phyloP scores from a whole-genome alignment of 2,113 vertebrate genomes.

The Mesitornis unicolor region DNA sequence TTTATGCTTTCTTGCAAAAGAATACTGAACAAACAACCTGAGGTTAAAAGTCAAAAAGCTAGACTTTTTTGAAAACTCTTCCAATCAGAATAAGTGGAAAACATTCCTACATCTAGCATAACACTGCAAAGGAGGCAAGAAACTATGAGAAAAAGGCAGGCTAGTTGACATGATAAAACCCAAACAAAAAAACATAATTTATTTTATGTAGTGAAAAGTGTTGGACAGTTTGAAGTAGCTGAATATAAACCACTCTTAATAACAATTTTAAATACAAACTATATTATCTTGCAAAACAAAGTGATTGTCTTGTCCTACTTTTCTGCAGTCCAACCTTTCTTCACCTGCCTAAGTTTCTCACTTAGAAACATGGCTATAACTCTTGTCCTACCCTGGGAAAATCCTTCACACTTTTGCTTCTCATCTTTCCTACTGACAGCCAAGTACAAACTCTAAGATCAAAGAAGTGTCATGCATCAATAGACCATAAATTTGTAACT shows the following conservation, averaged over 20 bases:
- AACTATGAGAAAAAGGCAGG: background rate
- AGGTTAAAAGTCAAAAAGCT: background rate
- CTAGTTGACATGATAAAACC: background rate
- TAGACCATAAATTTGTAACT: constrained; percentile 2
- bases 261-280: background rate
- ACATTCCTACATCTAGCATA: background rate
- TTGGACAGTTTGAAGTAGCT: background rate
- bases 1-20: background rate
- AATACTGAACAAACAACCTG: background rate
- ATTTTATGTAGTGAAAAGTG: background rate
- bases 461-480: background rate
- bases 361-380: background rate
- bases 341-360: background rate
- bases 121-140: background rate
- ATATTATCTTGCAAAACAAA: background rate
- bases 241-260: background rate
- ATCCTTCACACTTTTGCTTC: background rate
- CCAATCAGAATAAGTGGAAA: background rate
- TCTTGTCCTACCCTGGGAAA: background rate
- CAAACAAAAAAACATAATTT: background rate
- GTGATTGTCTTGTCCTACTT: background rate
- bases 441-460: background rate
- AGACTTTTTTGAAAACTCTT: background rate
- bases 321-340: background rate
- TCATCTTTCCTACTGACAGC: background rate